These are phyloP conservation scores for Stichopus chloronotus DNA, from an alignment of 35 echinoderm and acorn worm species.

Conservation along the genomic window DNA sequence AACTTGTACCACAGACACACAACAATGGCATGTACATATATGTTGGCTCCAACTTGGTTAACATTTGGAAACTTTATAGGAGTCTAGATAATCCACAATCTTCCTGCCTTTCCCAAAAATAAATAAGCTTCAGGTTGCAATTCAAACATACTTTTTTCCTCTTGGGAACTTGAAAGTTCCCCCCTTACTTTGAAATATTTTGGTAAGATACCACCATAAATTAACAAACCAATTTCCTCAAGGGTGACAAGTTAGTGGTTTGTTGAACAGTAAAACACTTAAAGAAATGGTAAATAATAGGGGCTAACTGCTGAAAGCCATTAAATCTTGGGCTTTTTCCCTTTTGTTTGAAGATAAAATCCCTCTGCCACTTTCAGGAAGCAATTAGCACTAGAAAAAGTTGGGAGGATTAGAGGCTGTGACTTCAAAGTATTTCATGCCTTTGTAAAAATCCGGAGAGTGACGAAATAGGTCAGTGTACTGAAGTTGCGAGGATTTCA, in stretches of 20 bases:
- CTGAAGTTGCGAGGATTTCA: not conserved
- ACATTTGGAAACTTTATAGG: no score
- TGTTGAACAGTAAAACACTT: slow-evolving; percentile 5
- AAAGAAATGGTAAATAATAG: not conserved
- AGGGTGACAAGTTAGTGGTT: slow-evolving; percentile 23
- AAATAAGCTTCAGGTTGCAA: not conserved
- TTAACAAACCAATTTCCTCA: slow-evolving; percentile 21
- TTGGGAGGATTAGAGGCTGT: not conserved
- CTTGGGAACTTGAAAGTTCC: not conserved
- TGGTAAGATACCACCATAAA: not conserved
- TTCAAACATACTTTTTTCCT: not conserved
- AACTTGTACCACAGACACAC: no score
- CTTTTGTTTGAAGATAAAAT: slow-evolving; percentile 11
- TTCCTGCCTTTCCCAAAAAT: not conserved
- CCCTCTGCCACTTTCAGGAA: not conserved
- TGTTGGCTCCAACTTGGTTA: no score
- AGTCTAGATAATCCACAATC: not conserved
- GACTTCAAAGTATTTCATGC: not conserved
- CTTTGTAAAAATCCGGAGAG: not conserved
- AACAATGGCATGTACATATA: no score
- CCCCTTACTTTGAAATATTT: not conserved
- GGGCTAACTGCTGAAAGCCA: not conserved
- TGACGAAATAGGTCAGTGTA: not conserved
- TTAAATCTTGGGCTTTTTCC: not conserved
- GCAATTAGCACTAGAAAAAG: slow-evolving; percentile 4